Evolutionary conservation across 1,140 invertebrate species (phyloP).

Genomic region (Carposina sasakii): DNA sequence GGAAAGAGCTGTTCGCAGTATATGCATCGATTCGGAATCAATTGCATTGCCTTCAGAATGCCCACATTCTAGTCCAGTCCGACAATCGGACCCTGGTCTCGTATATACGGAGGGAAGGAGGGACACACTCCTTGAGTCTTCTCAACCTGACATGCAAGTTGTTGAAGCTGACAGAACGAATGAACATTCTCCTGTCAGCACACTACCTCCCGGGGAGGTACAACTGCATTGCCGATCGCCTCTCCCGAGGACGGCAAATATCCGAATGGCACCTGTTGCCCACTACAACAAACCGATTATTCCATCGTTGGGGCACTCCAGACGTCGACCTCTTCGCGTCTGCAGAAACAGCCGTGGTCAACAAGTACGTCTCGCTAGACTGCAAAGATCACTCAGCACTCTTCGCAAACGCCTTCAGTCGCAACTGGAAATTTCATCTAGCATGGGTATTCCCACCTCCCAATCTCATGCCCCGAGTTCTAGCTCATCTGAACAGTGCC

Average conservation of each 20-base stretch:
- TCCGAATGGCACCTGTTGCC: constrained; percentile 20
- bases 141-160: constrained; percentile 6
- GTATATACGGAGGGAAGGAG: not conserved
- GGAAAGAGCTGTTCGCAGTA: constrained; percentile 19
- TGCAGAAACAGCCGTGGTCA: constrained; percentile 19
- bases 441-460: constrained; percentile 29
- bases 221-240: constrained; percentile 1
- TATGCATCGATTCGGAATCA: not conserved
- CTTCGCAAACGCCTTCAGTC: constrained; percentile 31
- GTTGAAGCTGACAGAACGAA: constrained; percentile 1
- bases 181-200: constrained; percentile 3
- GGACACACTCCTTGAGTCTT: not conserved
- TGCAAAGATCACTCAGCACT: constrained; percentile 22
- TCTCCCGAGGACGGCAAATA: not conserved
- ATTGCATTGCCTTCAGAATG: not conserved
- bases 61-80: not conserved
- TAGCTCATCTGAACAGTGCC: constrained; percentile 27
- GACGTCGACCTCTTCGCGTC: constrained; percentile 35
- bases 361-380: constrained; percentile 27
- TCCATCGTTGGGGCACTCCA: constrained; percentile 23
- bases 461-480: constrained; percentile 24
- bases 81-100: constrained; percentile 2
- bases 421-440: constrained; percentile 22
- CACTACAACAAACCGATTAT: constrained; percentile 21
- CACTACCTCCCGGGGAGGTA: constrained; percentile 3